phyloP scores from a whole-genome alignment of 2,113 vertebrate species.

The Phasianus colchicus region DNA sequence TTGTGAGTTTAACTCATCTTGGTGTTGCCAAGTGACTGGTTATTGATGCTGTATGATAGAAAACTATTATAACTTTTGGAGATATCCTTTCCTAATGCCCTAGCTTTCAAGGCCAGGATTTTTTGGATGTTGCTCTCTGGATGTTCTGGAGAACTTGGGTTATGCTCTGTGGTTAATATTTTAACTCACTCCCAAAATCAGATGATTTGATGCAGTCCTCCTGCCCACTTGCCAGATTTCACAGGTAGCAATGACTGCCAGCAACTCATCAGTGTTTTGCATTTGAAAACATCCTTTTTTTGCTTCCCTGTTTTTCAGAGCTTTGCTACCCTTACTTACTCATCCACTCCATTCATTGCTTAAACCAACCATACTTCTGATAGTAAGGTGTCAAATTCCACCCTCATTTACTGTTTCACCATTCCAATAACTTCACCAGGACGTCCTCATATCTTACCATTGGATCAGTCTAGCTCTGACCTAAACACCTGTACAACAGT shows the following conservation, averaged over 20 bases:
- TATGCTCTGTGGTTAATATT: not conserved
- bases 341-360: not conserved
- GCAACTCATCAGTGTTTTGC: not conserved
- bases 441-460: rapidly evolving
- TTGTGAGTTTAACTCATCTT: not conserved
- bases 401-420: not conserved
- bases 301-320: not conserved
- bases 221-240: slow-evolving; percentile 24
- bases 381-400: not conserved
- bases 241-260: slow-evolving; percentile 21
- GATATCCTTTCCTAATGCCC: not conserved
- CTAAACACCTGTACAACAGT: not conserved
- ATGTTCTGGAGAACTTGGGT: not conserved
- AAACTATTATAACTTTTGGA: not conserved
- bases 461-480: not conserved
- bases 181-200: not conserved
- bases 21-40: not conserved
- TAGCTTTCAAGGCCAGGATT: not conserved
- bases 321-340: not conserved
- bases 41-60: not conserved
- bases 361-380: not conserved
- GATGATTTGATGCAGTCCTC: not conserved
- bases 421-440: not conserved
- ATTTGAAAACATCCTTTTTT: not conserved
- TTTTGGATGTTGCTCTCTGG: not conserved